A percentile compares a stretch with the other conserved stretches of the same genome.
Conservation (phyloP, 2,888 invertebrate species). For the Rhogogaster chlorosoma region DNA sequence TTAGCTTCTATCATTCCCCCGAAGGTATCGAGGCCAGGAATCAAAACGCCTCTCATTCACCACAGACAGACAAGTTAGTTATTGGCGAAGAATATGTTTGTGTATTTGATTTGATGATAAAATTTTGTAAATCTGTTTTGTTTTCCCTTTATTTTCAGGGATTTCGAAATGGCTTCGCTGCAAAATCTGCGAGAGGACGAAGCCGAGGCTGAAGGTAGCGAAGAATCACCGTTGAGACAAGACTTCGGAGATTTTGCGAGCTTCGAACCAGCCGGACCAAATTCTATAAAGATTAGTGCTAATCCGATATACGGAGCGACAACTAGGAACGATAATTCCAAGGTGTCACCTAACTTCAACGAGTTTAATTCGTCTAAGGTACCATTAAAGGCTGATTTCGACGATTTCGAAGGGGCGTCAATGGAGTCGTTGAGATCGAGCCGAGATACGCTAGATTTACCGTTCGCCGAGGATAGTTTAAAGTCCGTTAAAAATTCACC, state of each 20-base stretch:
- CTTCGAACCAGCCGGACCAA: slow-evolving; percentile 71
- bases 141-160: too few species aligned
- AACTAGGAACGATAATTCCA: slow-evolving; percentile 66
- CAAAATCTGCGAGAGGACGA: slow-evolving; percentile 71
- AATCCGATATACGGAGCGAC: slow-evolving; percentile 67
- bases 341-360: slow-evolving; percentile 64
- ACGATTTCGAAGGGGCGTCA: slow-evolving; percentile 74
- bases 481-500: slow-evolving; percentile 72
- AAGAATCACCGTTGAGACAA: slow-evolving; percentile 71
- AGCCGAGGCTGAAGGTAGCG: slow-evolving; percentile 61
- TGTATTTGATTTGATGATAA: too few species aligned
- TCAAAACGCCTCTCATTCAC: slow-evolving; percentile 70
- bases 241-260: slow-evolving; percentile 72
- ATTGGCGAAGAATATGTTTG: not conserved
- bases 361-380: slow-evolving; percentile 72
- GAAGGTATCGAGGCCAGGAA: slow-evolving; percentile 80
- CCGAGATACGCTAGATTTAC: slow-evolving; percentile 72
- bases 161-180: slow-evolving; percentile 68
- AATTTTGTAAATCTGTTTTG: too few species aligned
- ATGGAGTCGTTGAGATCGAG: slow-evolving; percentile 71
- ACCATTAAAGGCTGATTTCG: slow-evolving; percentile 73
- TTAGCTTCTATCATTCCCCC: slow-evolving; percentile 84
- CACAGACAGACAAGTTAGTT: slow-evolving; percentile 70
- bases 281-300: slow-evolving; percentile 67
- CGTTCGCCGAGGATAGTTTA: slow-evolving; percentile 73